These are phyloP conservation scores for Lampropteryx suffumata DNA, from an alignment of 2,888 invertebrate genomes.

Conservation along the genomic window DNA sequence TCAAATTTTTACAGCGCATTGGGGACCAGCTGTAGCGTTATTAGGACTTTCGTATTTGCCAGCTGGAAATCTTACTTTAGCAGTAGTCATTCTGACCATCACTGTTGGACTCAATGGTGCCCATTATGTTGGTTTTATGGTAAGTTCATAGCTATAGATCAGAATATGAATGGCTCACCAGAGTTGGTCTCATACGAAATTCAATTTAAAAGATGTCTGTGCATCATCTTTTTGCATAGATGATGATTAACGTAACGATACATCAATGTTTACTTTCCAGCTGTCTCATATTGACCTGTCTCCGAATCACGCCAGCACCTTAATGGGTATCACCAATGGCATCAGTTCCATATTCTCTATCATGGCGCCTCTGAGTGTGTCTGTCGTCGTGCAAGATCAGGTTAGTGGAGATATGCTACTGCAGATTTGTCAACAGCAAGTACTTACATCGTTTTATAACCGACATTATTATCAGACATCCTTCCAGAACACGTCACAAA, in stretches of 20 bases:
- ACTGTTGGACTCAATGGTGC: constrained; percentile 90
- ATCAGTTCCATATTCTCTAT: constrained; percentile 91
- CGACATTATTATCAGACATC: too few species aligned
- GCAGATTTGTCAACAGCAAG: not conserved
- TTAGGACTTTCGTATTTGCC: constrained; percentile 83
- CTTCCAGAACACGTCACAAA: too few species aligned
- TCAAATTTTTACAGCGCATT: constrained; percentile 74
- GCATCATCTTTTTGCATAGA: too few species aligned
- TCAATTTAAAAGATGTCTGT: too few species aligned
- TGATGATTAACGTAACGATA: too few species aligned
- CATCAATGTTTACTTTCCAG: too few species aligned
- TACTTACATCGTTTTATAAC: too few species aligned
- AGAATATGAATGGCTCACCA: too few species aligned
- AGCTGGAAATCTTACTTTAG: constrained; percentile 79
- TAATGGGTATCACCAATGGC: constrained; percentile 94
- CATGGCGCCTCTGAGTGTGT: constrained; percentile 89
- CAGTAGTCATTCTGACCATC: constrained; percentile 85
- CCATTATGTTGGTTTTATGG: constrained; percentile 89
- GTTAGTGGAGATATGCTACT: constrained; percentile 50
- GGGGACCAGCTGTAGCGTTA: constrained; percentile 87
- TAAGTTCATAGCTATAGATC: constrained; percentile 39
- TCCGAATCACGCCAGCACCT: constrained; percentile 91
- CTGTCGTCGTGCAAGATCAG: constrained; percentile 86
- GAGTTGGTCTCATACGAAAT: too few species aligned
- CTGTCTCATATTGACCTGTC: constrained; percentile 93